These are phyloP conservation scores for Sorex maritimensis DNA, from an alignment of 2,797 vertebrate genomes.

Conservation along the genomic window DNA sequence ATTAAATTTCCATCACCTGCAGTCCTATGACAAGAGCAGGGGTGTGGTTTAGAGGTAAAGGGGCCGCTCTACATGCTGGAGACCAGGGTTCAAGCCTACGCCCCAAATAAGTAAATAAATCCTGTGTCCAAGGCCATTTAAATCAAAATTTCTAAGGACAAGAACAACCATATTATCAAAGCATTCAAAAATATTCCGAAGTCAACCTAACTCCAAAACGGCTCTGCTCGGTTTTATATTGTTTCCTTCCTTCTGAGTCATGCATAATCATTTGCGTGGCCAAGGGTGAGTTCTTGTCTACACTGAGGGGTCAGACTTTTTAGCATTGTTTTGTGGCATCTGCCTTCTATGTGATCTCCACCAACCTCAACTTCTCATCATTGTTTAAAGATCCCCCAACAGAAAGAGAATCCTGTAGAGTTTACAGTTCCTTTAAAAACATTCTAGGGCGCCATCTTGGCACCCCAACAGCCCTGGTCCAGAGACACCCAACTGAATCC, in stretches of 20 bases:
- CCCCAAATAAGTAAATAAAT: background rate
- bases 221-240: background rate
- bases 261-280: background rate
- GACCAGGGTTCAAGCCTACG: too few relatives aligned
- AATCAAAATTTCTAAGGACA: constrained; percentile 32
- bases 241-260: background rate
- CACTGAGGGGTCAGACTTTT: background rate
- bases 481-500: too few relatives aligned
- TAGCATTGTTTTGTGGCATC: too few relatives aligned
- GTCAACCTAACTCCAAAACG: background rate
- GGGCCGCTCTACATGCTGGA: too few relatives aligned
- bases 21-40: too few relatives aligned
- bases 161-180: background rate
- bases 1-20: too few relatives aligned
- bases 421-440: constrained; percentile 30
- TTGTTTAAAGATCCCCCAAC: background rate
- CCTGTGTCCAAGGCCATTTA: background rate
- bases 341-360: rapidly evolving
- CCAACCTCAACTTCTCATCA: background rate
- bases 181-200: background rate
- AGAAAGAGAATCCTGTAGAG: background rate
- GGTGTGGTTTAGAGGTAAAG: background rate
- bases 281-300: background rate
- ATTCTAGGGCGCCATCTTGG: background rate
- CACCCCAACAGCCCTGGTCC: too few relatives aligned